Evolutionary conservation across 2,888 invertebrate genomes (phyloP).

Genomic region (Pollenia angustigena): DNA sequence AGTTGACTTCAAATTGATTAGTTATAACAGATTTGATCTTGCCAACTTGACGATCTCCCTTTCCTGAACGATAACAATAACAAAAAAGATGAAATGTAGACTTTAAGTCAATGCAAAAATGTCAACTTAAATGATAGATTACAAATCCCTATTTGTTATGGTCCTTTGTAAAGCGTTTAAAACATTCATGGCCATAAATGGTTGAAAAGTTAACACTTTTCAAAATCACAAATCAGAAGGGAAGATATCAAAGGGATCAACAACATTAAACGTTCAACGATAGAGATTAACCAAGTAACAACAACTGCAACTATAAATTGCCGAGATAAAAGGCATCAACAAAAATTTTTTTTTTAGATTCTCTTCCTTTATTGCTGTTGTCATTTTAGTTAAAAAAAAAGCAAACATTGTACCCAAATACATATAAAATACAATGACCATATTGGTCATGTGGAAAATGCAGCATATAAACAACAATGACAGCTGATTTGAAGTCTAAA

Average conservation of each 20-base stretch:
- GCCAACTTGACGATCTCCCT: conserved; percentile 29
- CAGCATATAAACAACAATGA: conserved; percentile 66
- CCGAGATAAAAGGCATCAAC: conserved; percentile 49
- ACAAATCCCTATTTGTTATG: conserved; percentile 64
- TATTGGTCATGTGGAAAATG: conserved; percentile 61
- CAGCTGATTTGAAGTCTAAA: conserved; percentile 80
- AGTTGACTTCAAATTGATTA: conserved; percentile 58
- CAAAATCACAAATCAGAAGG: conserved; percentile 38
- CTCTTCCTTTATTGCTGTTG: conserved; percentile 22
- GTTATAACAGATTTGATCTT: conserved; percentile 47
- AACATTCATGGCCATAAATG: conserved; percentile 59
- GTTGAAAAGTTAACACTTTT: conserved; percentile 57
- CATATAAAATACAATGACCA: conserved; percentile 58
- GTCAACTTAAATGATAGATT: conserved; percentile 57
- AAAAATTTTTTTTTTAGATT: conserved; percentile 31
- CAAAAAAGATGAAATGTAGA: background rate
- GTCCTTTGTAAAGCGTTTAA: conserved; percentile 35
- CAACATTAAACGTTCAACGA: conserved; percentile 20
- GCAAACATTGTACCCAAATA: conserved; percentile 46
- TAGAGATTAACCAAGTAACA: conserved; percentile 21
- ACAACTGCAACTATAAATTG: conserved; percentile 10
- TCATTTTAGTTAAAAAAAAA: conserved; percentile 45
- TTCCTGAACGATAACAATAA: background rate
- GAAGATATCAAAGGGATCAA: conserved; percentile 56
- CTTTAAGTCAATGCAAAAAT: conserved; percentile 48